Evolutionary conservation across 1,140 invertebrate genomes (phyloP).

Genomic region (Lanistes nyassanus): DNA sequence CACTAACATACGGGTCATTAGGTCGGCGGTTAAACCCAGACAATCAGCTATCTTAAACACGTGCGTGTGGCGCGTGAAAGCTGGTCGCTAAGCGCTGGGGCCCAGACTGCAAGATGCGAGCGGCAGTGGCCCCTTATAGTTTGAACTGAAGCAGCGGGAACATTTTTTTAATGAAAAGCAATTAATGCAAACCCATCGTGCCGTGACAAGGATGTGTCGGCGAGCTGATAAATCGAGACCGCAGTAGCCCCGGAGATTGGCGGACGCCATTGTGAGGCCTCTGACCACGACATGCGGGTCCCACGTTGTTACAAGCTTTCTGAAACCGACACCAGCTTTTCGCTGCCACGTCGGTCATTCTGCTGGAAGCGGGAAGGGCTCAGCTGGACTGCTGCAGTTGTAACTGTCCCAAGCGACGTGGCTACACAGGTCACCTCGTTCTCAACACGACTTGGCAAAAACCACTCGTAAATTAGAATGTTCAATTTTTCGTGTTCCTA

Average conservation of each 20-base stretch:
- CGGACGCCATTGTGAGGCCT: background rate
- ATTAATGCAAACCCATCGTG: background rate
- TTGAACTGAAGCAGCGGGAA: background rate
- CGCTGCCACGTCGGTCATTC: no score
- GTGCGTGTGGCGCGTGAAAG: constrained; percentile 15
- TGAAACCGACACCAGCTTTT: no score
- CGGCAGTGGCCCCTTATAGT: no score
- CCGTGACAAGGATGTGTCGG: constrained; percentile 5
- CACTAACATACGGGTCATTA: constrained; percentile 24
- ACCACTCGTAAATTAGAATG: no score
- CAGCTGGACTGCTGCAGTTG: no score
- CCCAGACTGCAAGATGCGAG: no score
- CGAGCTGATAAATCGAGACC: constrained; percentile 13
- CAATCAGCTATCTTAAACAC: constrained; percentile 16
- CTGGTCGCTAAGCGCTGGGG: background rate
- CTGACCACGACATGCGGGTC: constrained; percentile 10
- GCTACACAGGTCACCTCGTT: no score
- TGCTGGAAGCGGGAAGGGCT: no score
- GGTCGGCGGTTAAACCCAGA: constrained; percentile 16
- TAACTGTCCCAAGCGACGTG: no score
- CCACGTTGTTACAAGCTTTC: background rate
- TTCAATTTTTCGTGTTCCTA: no score
- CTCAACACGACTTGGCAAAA: no score
- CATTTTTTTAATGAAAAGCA: constrained; percentile 22
- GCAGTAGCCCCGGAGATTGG: constrained; percentile 4